Percentiles rank a stretch among this genome's conserved stretches.
Conservation (phyloP, 1,140 invertebrate species). For the Drosophila pachea region DNA sequence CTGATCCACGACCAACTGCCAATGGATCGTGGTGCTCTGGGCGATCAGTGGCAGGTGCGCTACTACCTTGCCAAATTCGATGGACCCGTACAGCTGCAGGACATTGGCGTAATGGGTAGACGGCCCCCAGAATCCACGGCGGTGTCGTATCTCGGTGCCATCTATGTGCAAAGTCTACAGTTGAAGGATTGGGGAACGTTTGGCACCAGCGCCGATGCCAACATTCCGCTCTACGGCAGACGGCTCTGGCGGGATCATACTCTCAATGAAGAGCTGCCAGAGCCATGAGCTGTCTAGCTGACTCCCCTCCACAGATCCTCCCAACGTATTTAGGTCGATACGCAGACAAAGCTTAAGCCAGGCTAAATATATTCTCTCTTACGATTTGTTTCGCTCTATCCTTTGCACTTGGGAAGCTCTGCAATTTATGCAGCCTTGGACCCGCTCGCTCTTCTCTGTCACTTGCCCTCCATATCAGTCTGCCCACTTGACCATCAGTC, state of each 20-base stretch:
- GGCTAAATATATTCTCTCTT: too few species aligned
- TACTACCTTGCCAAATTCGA: slow-evolving; percentile 65
- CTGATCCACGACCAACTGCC: slow-evolving; percentile 38
- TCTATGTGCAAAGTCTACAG: slow-evolving; percentile 50
- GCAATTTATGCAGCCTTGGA: too few species aligned
- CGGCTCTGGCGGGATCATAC: slow-evolving; percentile 16
- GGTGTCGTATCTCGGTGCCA: slow-evolving; percentile 51
- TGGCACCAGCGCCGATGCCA: slow-evolving; percentile 1
- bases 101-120: slow-evolving; percentile 62
- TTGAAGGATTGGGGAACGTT: slow-evolving; percentile 21
- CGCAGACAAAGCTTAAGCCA: too few species aligned
- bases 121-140: slow-evolving; percentile 7
- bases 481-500: slow-evolving; percentile 37
- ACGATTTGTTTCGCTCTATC: too few species aligned
- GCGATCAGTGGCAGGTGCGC: slow-evolving; percentile 58
- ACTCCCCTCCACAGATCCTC: too few species aligned
- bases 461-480: background rate
- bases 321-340: too few species aligned
- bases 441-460: background rate
- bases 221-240: slow-evolving; percentile 22
- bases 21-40: slow-evolving; percentile 2
- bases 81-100: slow-evolving; percentile 49
- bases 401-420: background rate
- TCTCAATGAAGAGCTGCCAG: background rate
- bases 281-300: slow-evolving; percentile 7